Evolutionary conservation across 2,113 vertebrate species (phyloP).

Genomic region (Xiphophorus hellerii): DNA sequence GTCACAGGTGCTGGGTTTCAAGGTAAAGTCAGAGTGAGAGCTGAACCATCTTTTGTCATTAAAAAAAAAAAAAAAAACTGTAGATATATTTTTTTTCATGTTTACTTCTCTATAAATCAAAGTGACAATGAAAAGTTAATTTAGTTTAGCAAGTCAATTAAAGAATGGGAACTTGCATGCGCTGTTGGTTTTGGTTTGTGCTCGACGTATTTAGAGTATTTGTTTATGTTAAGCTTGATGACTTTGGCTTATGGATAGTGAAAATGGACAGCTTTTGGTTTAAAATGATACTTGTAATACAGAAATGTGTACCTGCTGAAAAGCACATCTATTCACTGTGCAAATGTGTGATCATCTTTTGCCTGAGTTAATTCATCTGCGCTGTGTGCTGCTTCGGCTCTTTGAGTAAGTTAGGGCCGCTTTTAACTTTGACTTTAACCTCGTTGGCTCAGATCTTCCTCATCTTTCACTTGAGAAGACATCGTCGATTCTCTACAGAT

Average conservation of each 20-base stretch:
- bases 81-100: too few relatives aligned
- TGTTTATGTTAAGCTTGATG: background rate
- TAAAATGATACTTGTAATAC: background rate
- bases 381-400: too few relatives aligned
- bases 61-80: background rate
- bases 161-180: background rate
- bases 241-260: background rate
- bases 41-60: conserved; percentile 8
- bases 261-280: background rate
- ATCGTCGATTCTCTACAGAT: too few relatives aligned
- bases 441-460: too few relatives aligned
- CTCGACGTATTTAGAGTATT: background rate
- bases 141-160: too few relatives aligned
- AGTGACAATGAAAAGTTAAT: too few relatives aligned
- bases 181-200: background rate
- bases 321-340: background rate
- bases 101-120: too few relatives aligned
- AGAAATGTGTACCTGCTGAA: background rate
- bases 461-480: too few relatives aligned
- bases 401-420: too few relatives aligned
- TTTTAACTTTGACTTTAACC: too few relatives aligned
- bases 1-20: conserved; percentile 30
- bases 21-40: conserved; percentile 56
- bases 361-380: background rate
- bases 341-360: background rate